phyloP scores from a whole-genome alignment of 2,797 vertebrate genomes.

The Coranthus polyacanthus region DNA sequence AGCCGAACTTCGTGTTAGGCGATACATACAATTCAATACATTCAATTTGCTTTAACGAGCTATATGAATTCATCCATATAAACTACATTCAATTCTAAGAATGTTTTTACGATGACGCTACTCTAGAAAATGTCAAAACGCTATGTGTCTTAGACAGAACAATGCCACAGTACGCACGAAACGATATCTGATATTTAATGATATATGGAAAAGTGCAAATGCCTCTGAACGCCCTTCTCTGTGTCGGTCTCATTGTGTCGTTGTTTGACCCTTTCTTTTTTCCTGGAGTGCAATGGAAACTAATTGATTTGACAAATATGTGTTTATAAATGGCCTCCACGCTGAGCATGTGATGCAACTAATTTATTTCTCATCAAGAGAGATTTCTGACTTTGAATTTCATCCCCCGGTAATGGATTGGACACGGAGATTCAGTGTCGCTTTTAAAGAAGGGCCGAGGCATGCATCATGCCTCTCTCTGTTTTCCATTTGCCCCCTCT shows the following conservation, averaged over 20 bases:
- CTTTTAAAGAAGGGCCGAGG: conserved; percentile 73
- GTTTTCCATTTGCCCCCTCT: conserved; percentile 76
- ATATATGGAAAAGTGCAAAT: background rate
- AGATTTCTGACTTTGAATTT: conserved; percentile 90
- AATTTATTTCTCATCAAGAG: conserved; percentile 91
- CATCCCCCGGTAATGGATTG: conserved; percentile 90
- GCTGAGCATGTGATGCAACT: conserved; percentile 89
- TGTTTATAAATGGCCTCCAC: conserved; percentile 79
- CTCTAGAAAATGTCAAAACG: too few relatives aligned
- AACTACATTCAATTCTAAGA: too few relatives aligned
- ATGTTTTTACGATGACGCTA: too few relatives aligned
- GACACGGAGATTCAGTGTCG: conserved; percentile 95
- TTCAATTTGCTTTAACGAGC: too few relatives aligned
- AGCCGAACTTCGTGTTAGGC: too few relatives aligned
- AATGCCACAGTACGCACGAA: too few relatives aligned
- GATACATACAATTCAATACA: too few relatives aligned
- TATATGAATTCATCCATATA: too few relatives aligned
- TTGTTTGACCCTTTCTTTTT: background rate
- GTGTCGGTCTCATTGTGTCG: too few relatives aligned
- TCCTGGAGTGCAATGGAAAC: conserved; percentile 14
- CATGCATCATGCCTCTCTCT: conserved; percentile 72
- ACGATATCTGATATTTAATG: too few relatives aligned
- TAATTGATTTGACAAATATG: conserved; percentile 59
- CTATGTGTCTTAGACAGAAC: too few relatives aligned
- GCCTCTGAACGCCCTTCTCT: too few relatives aligned